Conservation (phyloP, 92 coral and sea anemone genomes). For the Blastomussa wellsi region DNA sequence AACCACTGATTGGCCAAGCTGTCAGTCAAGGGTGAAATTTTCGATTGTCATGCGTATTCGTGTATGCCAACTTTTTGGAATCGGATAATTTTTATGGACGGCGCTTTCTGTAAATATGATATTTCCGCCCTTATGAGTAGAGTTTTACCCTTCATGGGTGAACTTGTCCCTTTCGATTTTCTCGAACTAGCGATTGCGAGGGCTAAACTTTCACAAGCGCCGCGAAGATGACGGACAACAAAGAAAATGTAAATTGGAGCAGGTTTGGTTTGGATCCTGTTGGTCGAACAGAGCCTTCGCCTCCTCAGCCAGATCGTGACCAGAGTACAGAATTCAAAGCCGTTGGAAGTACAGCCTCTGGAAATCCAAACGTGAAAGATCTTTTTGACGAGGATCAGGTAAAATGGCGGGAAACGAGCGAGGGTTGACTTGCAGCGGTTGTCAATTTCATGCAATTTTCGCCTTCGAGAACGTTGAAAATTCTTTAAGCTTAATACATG, state of each 20-base stretch:
- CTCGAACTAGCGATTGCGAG: background rate
- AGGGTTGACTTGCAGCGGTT: background rate
- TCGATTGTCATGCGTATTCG: constrained; percentile 18
- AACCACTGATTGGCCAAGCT: constrained; percentile 32
- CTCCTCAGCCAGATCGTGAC: constrained; percentile 14
- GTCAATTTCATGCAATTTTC: constrained; percentile 24
- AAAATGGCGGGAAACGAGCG: background rate
- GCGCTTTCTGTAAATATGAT: background rate
- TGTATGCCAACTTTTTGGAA: constrained; percentile 3
- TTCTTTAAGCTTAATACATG: background rate
- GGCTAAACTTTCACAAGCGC: background rate
- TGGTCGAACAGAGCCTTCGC: constrained; percentile 42
- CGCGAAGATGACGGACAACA: constrained; percentile 39
- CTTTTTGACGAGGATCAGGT: constrained; percentile 91
- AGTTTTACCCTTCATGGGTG: constrained; percentile 35
- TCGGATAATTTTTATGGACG: background rate
- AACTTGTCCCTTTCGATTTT: background rate
- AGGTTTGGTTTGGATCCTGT: constrained; percentile 84
- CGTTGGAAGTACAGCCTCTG: constrained; percentile 40
- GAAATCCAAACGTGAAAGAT: constrained; percentile 74
- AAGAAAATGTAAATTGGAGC: constrained; percentile 74
- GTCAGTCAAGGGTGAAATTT: constrained; percentile 17
- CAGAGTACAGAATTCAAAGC: constrained; percentile 18
- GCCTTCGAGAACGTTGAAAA: background rate
- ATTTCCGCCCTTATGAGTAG: background rate